Conservation (phyloP, 2,888 invertebrate species). For the Brenthis hecate region DNA sequence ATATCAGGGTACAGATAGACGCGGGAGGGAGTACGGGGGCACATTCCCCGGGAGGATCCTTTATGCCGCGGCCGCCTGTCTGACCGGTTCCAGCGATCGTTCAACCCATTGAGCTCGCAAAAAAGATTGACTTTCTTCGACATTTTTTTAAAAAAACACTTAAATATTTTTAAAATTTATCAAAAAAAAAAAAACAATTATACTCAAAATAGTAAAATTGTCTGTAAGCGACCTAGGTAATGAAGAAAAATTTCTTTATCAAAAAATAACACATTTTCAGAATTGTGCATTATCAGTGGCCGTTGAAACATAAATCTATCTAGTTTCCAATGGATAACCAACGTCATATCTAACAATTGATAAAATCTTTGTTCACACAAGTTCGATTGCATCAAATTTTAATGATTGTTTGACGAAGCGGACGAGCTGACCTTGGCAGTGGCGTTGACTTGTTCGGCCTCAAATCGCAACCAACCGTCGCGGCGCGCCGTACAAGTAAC, state of each 20-base stretch:
- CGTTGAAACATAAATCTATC: constrained; percentile 9
- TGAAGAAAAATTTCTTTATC: not conserved
- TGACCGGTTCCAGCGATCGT: constrained; percentile 75
- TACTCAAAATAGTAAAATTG: no score
- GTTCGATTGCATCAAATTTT: constrained; percentile 53
- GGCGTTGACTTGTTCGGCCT: constrained; percentile 73
- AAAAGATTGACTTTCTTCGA: constrained; percentile 45
- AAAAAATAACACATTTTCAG: not conserved
- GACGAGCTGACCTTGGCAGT: constrained; percentile 70
- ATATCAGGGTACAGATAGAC: constrained; percentile 54
- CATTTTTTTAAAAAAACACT: constrained; percentile 28
- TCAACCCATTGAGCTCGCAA: constrained; percentile 68
- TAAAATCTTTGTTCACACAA: constrained; percentile 35
- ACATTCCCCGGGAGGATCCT: constrained; percentile 71
- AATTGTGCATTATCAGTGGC: not conserved
- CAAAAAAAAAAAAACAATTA: not conserved
- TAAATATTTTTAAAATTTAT: not conserved
- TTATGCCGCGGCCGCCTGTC: constrained; percentile 56
- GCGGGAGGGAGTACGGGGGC: constrained; percentile 48
- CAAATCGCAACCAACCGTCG: constrained; percentile 58
- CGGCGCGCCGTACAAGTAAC: constrained; percentile 46
- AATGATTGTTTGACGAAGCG: constrained; percentile 54
- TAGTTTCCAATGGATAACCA: constrained; percentile 27
- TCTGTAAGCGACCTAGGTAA: no score
- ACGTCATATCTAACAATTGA: constrained; percentile 37